Base-by-base conservation (phyloP, 2,797 vertebrate species). In the Aplochiton taeniatus region DNA sequence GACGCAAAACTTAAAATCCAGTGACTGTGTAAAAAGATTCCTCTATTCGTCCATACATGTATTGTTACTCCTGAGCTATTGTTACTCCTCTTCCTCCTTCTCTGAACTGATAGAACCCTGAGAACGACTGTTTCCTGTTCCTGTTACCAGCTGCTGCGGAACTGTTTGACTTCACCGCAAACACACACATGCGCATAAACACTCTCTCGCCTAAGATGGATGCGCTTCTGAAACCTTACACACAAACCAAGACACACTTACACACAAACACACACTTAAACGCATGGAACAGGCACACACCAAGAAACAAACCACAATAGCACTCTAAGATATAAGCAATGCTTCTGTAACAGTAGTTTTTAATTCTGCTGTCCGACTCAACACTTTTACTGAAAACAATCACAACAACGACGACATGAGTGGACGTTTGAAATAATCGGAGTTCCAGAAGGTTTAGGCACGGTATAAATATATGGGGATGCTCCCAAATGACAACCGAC, bases 1-100 rank as follows among this genome's bases (percentile, higher is more conserved):
- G 92, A 91, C 90, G 91, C 85, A 91, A 88, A 94, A 85, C 69
- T 87, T 92, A 94, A 74, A 94, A 94, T 95, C 95, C 94, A 94
- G 94, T 95, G 94, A 95, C 93, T 83, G 78, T 61, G 41, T 58
- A 66, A 46, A 66, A 64, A 8, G 58, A 70, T 18, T 55, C 56
- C 58, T 62, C 66, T 91, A 91, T 93, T 92, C 85, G 65, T 69
- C 69, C 61, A 41, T 57, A 2, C 14, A 31, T 62, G 42, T 52
- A 41, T 59, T 74, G 81, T 69, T 72, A 87, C 74, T 89, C 87
- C 91, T 90, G 91, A 91, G 90, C 87, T 80, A 70, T 75, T 81
- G 80, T 74, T 80, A 73, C 83, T 50, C 65, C 78, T 75, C 70
- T 56, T 69, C 75, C 63, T 51, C 76, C 67, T 68, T 63, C 41